Conservation (phyloP, 2,113 vertebrate species). For the Elephas maximus region DNA sequence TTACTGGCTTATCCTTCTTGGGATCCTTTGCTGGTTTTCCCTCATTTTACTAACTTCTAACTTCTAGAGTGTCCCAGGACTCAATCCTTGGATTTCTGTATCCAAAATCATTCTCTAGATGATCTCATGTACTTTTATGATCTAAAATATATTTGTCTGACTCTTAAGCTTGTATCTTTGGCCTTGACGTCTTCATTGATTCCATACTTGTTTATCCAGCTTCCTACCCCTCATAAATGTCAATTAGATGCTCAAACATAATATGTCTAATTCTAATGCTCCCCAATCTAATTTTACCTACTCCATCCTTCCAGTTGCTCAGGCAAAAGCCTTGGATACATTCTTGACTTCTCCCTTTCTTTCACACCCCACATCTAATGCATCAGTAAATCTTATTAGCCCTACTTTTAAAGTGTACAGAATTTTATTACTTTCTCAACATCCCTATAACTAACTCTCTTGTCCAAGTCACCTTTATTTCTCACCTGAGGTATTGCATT, state of each 20-base stretch:
- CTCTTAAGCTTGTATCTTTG: neutral
- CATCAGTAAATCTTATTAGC: neutral
- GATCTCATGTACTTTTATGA: neutral
- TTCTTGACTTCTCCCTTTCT: neutral
- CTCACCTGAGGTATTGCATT: neutral
- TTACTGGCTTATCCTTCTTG: neutral
- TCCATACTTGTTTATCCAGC: neutral
- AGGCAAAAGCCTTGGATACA: neutral
- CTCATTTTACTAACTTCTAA: neutral
- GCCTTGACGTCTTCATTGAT: neutral
- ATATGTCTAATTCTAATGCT: neutral
- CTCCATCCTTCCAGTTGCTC: neutral
- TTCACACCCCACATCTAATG: neutral
- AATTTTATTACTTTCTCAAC: neutral
- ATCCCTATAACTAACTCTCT: neutral
- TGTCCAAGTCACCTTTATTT: neutral
- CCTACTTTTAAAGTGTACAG: neutral
- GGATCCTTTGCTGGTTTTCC: neutral
- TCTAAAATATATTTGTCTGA: constrained; percentile 2
- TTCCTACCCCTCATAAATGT: neutral
- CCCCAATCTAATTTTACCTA: neutral
- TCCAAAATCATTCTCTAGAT: neutral
- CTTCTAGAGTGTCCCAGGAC: neutral
- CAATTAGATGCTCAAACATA: neutral
- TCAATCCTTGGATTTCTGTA: neutral